phyloP scores from a whole-genome alignment of 2,797 vertebrate genomes.

The Glossophaga mutica region DNA sequence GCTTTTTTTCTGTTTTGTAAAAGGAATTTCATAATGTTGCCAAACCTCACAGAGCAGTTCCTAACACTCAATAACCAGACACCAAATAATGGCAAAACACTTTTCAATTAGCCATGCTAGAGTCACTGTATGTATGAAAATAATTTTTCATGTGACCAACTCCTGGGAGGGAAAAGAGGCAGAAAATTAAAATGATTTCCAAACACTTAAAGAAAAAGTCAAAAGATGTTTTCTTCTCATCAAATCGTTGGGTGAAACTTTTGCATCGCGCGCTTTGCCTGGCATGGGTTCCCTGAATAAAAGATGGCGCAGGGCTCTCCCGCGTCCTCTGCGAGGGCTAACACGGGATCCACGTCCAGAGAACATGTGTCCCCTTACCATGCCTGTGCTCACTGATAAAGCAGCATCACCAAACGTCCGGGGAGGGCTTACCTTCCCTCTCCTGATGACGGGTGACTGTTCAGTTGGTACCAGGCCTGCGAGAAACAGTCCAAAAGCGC shows the following conservation, averaged over 20 bases:
- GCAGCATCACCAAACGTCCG: background rate
- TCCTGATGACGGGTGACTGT: background rate
- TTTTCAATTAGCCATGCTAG: background rate
- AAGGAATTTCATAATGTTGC: background rate
- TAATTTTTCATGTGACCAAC: background rate
- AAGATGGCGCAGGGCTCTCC: background rate
- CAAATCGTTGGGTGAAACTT: background rate
- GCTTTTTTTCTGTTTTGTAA: background rate
- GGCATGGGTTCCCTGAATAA: background rate
- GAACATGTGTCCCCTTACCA: background rate
- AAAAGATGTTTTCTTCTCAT: background rate
- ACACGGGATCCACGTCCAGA: background rate
- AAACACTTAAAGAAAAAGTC: background rate
- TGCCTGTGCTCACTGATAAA: background rate
- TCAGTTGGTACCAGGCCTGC: background rate
- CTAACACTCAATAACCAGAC: background rate
- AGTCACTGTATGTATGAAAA: background rate
- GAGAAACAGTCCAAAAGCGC: conserved; percentile 13
- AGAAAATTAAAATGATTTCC: background rate
- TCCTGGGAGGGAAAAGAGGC: background rate
- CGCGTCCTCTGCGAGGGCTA: background rate
- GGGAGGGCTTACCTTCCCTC: background rate
- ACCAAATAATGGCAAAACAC: background rate
- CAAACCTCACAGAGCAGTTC: background rate
- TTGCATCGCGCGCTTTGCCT: background rate